Evolutionary conservation across 2,888 invertebrate species (phyloP), one percentile per base, ranked within the genome.

Genomic region (Parasteatoda lunata): DNA sequence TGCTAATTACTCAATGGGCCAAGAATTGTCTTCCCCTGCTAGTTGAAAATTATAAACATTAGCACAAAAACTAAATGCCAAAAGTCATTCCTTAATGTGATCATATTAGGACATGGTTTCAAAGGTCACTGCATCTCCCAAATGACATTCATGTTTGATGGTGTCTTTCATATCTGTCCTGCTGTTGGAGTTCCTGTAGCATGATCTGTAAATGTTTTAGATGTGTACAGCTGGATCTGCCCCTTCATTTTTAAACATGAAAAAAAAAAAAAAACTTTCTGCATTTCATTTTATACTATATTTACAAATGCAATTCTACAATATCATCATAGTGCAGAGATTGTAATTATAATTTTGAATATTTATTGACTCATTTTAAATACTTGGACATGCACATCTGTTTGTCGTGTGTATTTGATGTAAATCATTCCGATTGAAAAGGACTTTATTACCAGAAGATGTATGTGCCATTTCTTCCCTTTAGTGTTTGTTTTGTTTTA

Each of bases 161-260:
- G 83, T 83, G 83, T 88, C 87, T 88, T 88, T 88, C 88, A 88
- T 83, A 80, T 88, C 83, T 88, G 88, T 88, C 83, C 78, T 88
- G 83, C 85, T 86, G 85, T 86, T 72, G 85, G 86, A 82, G 86
- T 87, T 87, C 86, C 86, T 82, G 78, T 87, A 87, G 86, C 73
- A 77, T 81, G 86, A 69, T 84, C 75, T 81, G 66, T 86, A 77
- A 72, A 82, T 87, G 81, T 87, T 66, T 82, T 87, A 82, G 86
- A 77, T 87, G 64, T 87, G 81, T 87, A 87, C 86, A 87, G 82
- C 86, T 87, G 86, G 81, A 77, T 81, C 82, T 87, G 86, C 81
- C 80, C 68, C 75, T 77, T 79, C 85, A 75, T 86, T 84, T 81
- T 86, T 59, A n/a, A 72, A 80, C 68, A 30, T 30, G 30, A 30